Evolutionary conservation across 2,888 invertebrate genomes (phyloP).

Genomic region (Cotesia congregata): DNA sequence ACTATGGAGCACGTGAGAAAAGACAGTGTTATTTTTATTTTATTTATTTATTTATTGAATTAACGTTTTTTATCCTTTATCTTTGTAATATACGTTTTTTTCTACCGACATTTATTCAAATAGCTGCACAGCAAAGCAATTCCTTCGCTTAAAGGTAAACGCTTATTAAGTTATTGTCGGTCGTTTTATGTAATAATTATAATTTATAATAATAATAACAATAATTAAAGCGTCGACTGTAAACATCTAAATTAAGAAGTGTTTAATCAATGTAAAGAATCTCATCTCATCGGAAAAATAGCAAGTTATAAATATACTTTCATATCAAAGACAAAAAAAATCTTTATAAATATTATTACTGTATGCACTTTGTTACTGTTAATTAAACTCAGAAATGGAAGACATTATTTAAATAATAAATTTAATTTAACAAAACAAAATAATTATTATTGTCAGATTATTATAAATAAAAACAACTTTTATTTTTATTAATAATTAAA

Average conservation of each 20-base stretch:
- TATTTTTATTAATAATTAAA: too few species aligned
- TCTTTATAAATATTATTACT: neutral
- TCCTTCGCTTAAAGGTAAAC: conserved; percentile 39
- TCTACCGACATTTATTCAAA: conserved; percentile 29
- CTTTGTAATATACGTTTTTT: conserved; percentile 3
- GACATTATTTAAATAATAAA: neutral
- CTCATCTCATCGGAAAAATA: conserved; percentile 15
- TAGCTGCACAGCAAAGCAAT: conserved; percentile 39
- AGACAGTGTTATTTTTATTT: conserved; percentile 20
- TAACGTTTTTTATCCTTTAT: conserved; percentile 22
- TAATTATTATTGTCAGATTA: conserved; percentile 25
- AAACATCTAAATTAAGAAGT: conserved; percentile 6
- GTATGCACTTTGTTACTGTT: neutral
- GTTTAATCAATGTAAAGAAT: conserved; percentile 13
- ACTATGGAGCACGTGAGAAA: conserved; percentile 42
- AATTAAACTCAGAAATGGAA: neutral
- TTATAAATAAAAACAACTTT: conserved; percentile 4
- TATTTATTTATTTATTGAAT: conserved; percentile 10
- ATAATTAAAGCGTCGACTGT: conserved; percentile 40
- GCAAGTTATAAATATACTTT: conserved; percentile 9
- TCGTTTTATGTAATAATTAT: conserved; percentile 25
- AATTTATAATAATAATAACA: conserved; percentile 1
- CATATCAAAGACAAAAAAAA: conserved; percentile 17
- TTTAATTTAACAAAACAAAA: conserved; percentile 3
- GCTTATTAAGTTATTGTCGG: conserved; percentile 50